Base-by-base conservation (phyloP, 2,888 invertebrate genomes). In the Toxonevra muliebris region DNA sequence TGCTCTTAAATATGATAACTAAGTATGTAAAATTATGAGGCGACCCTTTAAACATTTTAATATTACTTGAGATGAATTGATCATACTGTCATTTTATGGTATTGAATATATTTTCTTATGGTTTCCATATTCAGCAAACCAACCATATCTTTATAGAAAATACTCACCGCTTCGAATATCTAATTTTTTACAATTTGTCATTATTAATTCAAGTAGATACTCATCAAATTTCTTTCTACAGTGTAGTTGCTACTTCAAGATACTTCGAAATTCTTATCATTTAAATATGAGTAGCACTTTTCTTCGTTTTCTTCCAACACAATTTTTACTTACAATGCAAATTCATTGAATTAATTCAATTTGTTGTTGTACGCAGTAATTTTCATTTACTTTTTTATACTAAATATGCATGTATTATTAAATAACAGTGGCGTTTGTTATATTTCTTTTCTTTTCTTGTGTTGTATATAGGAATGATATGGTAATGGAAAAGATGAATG, bases 331-430 rank as follows among this genome's bases (percentile, higher is more conserved):
- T 77, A 78, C 77, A 80, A 80, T 80, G 78, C 80, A 79, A 79
- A 80, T 79, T 80, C 79, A 80, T 80, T 80, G 76, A 80, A 79
- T 80, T 80, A 79, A 80, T 80, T 80, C 76, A 80, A 80, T 80
- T 80, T 80, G 71, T 52, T 30, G 2, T 30, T 30, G 57, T 59
- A 65, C 57, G 12, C 61, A 61, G 41, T 53, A 58, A 61, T 50
- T 61, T 48, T 7, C 59, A 65, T 59, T 57, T 50, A 41, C 50
- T 65, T 20, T 30, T n/a, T 48, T 20, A 19, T 9, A 52, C 52
- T 57, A 40, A 20, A 30, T 30, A 55, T 55, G 9, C 55, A 48
- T 50, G 40, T 55, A 11, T 57, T 64, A 50, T 41, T 48, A 41
- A 57, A 7, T 57, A 48, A 48, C 30, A 30, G 30, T 30, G 30